These are phyloP conservation scores for Atractosteus spatula DNA, from an alignment of 2,113 vertebrate genomes.

Conservation along the genomic window DNA sequence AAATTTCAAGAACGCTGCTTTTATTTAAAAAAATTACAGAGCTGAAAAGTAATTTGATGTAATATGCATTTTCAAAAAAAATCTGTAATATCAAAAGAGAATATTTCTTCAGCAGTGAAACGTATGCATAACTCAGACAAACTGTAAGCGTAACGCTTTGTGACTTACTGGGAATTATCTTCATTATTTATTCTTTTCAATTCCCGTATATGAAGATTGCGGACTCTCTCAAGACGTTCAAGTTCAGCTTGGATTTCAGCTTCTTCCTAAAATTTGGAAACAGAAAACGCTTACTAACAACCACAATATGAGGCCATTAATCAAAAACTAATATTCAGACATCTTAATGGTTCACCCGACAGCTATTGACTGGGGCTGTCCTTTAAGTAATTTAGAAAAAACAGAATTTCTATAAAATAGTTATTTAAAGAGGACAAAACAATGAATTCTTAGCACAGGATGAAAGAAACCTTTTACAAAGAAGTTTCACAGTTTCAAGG, in stretches of 20 bases:
- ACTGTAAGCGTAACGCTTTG: background rate
- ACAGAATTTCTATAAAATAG: too few relatives aligned
- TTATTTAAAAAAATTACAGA: too few relatives aligned
- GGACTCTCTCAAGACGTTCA: constrained; percentile 95
- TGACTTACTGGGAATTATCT: constrained; percentile 97
- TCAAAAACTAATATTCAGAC: constrained; percentile 43
- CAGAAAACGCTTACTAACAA: too few relatives aligned
- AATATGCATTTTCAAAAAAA: constrained; percentile 26
- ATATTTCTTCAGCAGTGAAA: background rate
- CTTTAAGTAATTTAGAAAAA: background rate
- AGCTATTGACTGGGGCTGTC: constrained; percentile 16
- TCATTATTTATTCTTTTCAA: constrained; percentile 99
- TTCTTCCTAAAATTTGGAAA: constrained; percentile 80
- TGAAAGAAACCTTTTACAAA: too few relatives aligned
- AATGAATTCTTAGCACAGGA: too few relatives aligned
- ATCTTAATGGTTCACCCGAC: constrained; percentile 47
- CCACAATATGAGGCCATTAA: constrained; percentile 34
- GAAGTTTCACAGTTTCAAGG: too few relatives aligned
- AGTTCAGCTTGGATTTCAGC: constrained; percentile 99
- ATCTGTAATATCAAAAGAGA: background rate
- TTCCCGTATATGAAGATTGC: constrained; percentile 99
- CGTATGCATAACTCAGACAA: background rate
- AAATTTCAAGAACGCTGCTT: too few relatives aligned
- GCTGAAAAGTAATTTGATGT: constrained; percentile 12
- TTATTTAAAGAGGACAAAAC: too few relatives aligned